Evolutionary conservation across 2,797 vertebrate species (phyloP), one percentile per base, ranked within the genome.

Genomic region (Synaphobranchus kaupii): DNA sequence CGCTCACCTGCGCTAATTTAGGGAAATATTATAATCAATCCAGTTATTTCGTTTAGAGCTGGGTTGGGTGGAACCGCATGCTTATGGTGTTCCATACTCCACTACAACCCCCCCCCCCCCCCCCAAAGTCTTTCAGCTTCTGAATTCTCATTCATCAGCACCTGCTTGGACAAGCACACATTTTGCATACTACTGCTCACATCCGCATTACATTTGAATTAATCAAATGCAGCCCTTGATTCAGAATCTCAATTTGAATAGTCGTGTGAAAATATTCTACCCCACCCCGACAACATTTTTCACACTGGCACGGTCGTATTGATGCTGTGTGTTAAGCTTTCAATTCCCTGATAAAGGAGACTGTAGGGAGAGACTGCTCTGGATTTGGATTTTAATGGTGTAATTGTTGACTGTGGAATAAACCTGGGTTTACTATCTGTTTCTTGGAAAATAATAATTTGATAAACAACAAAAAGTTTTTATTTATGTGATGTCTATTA

Each of bases 151-250:
- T 48, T 80, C 39, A 80, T n/a, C 44, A 22, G 31, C 39, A 47
- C 73, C 13, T 39, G 73, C 73, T 78, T 0, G 4, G 34, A 9
- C 58, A 66, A 12, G 31, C 4, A 34, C 39, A 78, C 39, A 44
- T 20, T 80, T 80, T 47, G 48, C 76, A 47, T 80, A 25, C 17
- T 9, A 80, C 15, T 48, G 22, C 8, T 80, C 76, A 80, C 20
- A 48, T 80, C 76, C 20, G 20, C 17, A 25, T 47, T 48, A 80
- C 20, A 80, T 80, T 80, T 80, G 76, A 80, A 80, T 80, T 48
- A 80, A 48, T 48, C 39, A 80, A 48, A 48, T 9, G 6, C 44
- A 48, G 44, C 6, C 39, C 39, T 47, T 80, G 44, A 48, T 80
- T 48, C 17, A 80, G 17, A 48, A 80, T 25, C 48, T 80, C 17